Base-by-base conservation (phyloP, 2,113 vertebrate genomes). In the Gadus chalcogrammus region DNA sequence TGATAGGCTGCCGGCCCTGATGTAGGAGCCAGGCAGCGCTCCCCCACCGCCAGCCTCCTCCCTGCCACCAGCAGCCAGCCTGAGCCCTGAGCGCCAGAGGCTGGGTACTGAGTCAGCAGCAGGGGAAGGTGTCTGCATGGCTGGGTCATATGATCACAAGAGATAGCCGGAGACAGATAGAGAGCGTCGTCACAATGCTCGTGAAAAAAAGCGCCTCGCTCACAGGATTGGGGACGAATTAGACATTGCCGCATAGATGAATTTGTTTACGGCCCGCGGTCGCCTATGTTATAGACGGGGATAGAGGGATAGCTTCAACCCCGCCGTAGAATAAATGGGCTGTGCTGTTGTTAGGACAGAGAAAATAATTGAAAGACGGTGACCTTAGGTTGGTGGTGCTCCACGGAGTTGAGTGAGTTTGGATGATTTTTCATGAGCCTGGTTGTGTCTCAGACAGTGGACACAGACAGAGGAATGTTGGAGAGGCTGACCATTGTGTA, bases 51-150 rank as follows among this genome's bases (percentile, higher is more conserved):
- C 62, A 15, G 70, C 42, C 55, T 61, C 85, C 75, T 76, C 79
- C 68, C 71, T 65, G 64, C 82, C 81, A 85, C 84, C 84, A 85
- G 81, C 88, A 88, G 85, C 86, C 42, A 88, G 85, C 86, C 84
- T 78, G 18, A 90, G 85, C 85, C 87, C 87, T 86, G 79, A 90
- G 82, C 74, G 89, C 89, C 88, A 82, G 86, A 82, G 89, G 90
- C 85, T 84, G 87, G 78, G 67, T 86, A 88, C 90, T 92, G 90
- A 92, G 90, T 92, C 91, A 92, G 91, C 91, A 90, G 86, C 82
- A 91, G 85, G 83, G 85, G 88, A 91, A 91, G 90, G 90, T 92
- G 91, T 92, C 89, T 91, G 91, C 83, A 84, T 76, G 88, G 77
- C 87, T 85, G 84, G 88, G 84, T 86, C 85, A 87, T 89, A 86